Percentiles rank a stretch among this genome's conserved stretches.
These are phyloP conservation scores for Bombus vancouverensis DNA, from an alignment of 1,140 invertebrate genomes.

Conservation along the genomic window DNA sequence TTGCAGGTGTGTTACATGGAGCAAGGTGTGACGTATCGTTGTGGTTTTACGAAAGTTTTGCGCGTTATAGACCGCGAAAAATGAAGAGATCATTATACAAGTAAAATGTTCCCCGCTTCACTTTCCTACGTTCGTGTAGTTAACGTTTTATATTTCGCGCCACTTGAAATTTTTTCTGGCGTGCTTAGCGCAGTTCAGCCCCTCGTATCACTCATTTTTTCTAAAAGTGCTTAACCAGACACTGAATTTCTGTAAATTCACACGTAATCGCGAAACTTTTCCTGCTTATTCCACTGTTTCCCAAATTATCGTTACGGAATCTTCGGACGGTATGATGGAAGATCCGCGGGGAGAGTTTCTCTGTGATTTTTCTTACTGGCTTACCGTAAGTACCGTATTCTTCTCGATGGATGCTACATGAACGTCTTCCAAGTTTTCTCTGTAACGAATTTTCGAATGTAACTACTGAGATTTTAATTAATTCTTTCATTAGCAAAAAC, in stretches of 20 bases:
- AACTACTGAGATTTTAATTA: too few species aligned
- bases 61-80: not conserved
- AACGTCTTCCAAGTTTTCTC: too few species aligned
- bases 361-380: not conserved
- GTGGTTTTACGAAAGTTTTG: not conserved
- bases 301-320: not conserved
- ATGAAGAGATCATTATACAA: slow-evolving; percentile 34
- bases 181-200: not conserved
- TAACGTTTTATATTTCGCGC: slow-evolving; percentile 27
- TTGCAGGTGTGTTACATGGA: not conserved
- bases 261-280: not conserved
- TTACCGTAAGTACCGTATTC: not conserved
- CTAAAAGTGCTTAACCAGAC: slow-evolving; percentile 8
- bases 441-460: too few species aligned
- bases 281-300: not conserved
- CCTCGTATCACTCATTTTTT: not conserved
- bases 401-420: not conserved
- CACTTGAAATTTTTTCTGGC: not conserved
- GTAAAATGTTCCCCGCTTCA: not conserved
- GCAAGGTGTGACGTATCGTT: not conserved
- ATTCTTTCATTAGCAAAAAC: too few species aligned
- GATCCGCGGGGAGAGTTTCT: not conserved
- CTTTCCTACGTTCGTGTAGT: not conserved
- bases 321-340: not conserved
- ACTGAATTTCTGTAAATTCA: not conserved